Evolutionary conservation across 1,140 invertebrate genomes (phyloP).

Genomic region (Phortica variegata): DNA sequence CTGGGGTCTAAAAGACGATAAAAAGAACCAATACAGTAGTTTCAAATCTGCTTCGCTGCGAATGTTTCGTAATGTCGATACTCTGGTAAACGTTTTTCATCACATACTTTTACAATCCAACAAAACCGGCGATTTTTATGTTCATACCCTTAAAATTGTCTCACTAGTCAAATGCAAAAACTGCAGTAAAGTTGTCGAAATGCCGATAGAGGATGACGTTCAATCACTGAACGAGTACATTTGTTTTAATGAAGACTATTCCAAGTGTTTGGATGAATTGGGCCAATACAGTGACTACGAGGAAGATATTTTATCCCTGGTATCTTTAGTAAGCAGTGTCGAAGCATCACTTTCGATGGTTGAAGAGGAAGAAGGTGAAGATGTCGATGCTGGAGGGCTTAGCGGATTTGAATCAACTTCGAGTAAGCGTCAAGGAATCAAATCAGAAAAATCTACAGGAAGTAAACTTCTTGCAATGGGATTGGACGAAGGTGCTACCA

Average conservation of each 20-base stretch:
- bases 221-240: conserved; percentile 48
- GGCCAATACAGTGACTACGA: conserved; percentile 46
- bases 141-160: conserved; percentile 35
- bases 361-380: conserved; percentile 42
- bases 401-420: conserved; percentile 29
- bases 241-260: conserved; percentile 45
- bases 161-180: conserved; percentile 36
- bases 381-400: conserved; percentile 17
- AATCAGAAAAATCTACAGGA: too few relatives aligned
- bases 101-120: conserved; percentile 45
- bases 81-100: conserved; percentile 40
- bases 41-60: conserved; percentile 38
- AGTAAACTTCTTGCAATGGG: too few relatives aligned
- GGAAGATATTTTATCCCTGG: conserved; percentile 42
- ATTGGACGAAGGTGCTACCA: too few relatives aligned
- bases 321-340: conserved; percentile 38
- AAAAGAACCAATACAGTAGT: conserved; percentile 36
- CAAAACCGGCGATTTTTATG: conserved; percentile 39
- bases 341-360: conserved; percentile 46
- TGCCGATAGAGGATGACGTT: conserved; percentile 29
- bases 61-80: conserved; percentile 44
- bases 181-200: conserved; percentile 29
- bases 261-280: conserved; percentile 40
- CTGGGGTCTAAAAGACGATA: conserved; percentile 31
- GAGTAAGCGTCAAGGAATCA: too few relatives aligned